These are phyloP conservation scores for Brachionus asplanchnoidis DNA, from an alignment of 1,140 invertebrate species.

Conservation along the genomic window DNA sequence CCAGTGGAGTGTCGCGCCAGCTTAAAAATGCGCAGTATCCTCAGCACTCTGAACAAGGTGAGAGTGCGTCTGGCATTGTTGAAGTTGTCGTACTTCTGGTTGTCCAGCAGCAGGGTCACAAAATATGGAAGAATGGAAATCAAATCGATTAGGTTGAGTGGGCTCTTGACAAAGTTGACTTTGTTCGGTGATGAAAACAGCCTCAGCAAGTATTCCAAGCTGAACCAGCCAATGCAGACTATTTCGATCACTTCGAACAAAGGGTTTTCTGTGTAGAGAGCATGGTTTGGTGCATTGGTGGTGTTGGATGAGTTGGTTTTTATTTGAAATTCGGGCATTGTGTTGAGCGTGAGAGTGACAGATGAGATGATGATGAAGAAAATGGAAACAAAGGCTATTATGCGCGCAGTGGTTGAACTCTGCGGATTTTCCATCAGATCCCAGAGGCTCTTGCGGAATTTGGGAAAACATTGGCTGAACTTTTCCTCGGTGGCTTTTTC, in stretches of 20 bases:
- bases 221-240: constrained; percentile 71
- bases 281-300: constrained; percentile 57
- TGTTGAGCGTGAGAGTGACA: constrained; percentile 85
- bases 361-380: constrained; percentile 94
- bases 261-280: neutral
- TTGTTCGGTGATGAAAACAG: constrained; percentile 87
- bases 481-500: constrained; percentile 84
- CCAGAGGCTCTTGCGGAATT: constrained; percentile 92
- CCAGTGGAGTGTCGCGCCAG: constrained; percentile 44
- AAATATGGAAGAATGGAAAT: constrained; percentile 99
- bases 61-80: neutral
- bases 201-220: constrained; percentile 89
- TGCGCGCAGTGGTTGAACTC: constrained; percentile 92
- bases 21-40: constrained; percentile 44
- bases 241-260: constrained; percentile 57
- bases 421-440: constrained; percentile 98
- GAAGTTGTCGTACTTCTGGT: constrained; percentile 17
- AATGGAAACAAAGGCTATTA: constrained; percentile 98
- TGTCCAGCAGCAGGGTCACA: constrained; percentile 84
- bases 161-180: constrained; percentile 90
- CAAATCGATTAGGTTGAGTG: constrained; percentile 99
- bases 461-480: constrained; percentile 49
- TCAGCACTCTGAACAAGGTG: constrained; percentile 41
- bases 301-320: neutral
- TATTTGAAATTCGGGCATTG: constrained; percentile 33